A percentile compares a stretch with the other conserved stretches of the same genome.
phyloP scores from a whole-genome alignment of 1,140 invertebrate genomes.

The Mizuhopecten yessoensis region DNA sequence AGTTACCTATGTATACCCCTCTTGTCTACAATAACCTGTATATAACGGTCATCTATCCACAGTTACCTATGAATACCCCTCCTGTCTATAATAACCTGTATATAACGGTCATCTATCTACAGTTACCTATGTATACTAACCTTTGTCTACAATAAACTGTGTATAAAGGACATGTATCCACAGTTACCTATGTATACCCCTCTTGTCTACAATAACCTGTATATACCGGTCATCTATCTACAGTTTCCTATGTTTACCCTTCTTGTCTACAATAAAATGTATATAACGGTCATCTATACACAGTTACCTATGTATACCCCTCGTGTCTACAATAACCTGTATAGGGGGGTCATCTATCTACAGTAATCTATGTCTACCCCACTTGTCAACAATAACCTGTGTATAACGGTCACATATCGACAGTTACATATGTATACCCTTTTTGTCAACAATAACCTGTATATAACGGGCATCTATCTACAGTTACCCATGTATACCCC shows the following conservation, averaged over 20 bases:
- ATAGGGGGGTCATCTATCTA: neutral
- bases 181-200: neutral
- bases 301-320: neutral
- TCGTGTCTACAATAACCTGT: neutral
- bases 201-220: neutral
- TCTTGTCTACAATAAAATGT: neutral
- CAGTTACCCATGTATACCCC: too few species aligned
- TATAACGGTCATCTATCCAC: too few species aligned
- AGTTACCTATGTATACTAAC: neutral
- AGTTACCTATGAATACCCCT: neutral
- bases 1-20: neutral
- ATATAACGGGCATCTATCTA: neutral
- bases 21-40: neutral
- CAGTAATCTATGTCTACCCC: neutral
- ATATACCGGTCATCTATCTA: neutral
- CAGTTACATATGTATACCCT: neutral
- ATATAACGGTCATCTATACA: neutral
- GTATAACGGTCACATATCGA: neutral
- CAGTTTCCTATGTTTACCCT: too few species aligned
- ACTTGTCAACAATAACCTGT: neutral
- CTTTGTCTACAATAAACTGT: neutral
- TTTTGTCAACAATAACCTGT: neutral
- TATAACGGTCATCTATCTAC: neutral
- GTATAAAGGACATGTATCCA: neutral
- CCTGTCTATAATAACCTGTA: neutral